These are phyloP conservation scores for Rousettus leschenaultii DNA, from an alignment of 2,113 vertebrate species.

Conservation along the genomic window DNA sequence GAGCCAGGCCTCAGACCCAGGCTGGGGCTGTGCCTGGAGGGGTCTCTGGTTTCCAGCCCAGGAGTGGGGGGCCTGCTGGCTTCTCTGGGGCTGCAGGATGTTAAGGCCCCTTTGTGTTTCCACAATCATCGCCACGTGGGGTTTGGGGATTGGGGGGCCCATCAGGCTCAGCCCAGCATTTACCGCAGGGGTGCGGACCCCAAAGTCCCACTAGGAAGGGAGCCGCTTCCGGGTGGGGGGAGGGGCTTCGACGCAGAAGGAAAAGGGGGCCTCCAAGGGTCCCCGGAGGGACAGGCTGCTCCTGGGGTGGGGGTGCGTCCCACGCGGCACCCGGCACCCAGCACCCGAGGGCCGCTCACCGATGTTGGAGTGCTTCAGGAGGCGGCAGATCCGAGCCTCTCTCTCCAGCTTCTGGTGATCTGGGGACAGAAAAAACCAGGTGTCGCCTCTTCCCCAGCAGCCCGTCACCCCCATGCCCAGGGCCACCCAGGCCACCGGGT, in stretches of 20 bases:
- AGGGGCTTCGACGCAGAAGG: neutral
- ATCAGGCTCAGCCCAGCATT: fast-evolving
- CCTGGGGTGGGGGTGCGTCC: fast-evolving
- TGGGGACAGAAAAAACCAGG: conserved; percentile 69
- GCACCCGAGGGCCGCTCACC: conserved; percentile 82
- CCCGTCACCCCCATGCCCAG: neutral
- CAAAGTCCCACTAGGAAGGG: neutral
- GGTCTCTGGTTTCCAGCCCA: neutral
- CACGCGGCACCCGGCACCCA: neutral
- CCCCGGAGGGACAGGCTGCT: neutral
- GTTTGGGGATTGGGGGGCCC: neutral
- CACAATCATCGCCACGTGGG: neutral
- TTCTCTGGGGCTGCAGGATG: neutral
- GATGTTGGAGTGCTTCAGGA: conserved; percentile 96
- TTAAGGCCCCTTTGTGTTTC: neutral
- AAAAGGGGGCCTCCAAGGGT: neutral
- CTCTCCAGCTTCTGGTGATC: conserved; percentile 98
- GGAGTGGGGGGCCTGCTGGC: neutral
- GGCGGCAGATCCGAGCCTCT: conserved; percentile 95
- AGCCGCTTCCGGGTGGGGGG: neutral
- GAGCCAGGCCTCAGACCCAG: neutral
- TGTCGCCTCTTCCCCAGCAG: neutral
- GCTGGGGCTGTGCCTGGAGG: fast-evolving
- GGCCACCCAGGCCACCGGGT: fast-evolving
- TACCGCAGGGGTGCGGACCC: neutral